Percentiles rank a stretch among this genome's conserved stretches.
Conservation (phyloP, 2,113 vertebrate genomes). For the Tupaia tana region DNA sequence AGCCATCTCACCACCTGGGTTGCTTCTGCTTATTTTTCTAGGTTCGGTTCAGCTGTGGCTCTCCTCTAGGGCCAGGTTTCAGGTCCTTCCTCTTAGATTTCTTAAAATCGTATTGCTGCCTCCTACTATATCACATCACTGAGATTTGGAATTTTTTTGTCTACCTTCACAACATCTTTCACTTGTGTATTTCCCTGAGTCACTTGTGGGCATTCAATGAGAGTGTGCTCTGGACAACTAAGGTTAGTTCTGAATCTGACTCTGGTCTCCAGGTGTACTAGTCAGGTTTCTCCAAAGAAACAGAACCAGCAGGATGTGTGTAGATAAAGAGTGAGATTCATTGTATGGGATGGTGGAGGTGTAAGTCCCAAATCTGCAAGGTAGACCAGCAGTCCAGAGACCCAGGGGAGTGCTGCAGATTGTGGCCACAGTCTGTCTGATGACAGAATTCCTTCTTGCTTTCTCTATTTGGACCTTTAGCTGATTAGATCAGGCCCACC, state of each 20-base stretch:
- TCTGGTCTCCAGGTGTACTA: background rate
- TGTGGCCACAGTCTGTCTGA: too few species aligned
- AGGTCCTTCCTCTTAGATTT: rapidly evolving
- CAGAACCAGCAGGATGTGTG: background rate
- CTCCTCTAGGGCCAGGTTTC: background rate
- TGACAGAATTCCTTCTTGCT: background rate
- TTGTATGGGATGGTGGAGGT: background rate
- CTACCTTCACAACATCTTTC: background rate
- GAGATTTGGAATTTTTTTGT: background rate
- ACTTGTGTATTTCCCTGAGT: background rate
- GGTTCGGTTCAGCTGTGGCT: background rate
- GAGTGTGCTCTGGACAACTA: background rate
- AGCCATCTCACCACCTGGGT: rapidly evolving
- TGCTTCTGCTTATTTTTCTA: background rate
- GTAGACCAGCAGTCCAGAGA: background rate
- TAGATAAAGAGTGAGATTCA: background rate
- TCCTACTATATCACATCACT: rapidly evolving
- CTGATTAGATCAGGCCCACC: background rate
- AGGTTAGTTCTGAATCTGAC: background rate
- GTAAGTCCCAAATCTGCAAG: background rate
- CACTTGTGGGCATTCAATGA: background rate
- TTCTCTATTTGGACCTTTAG: background rate
- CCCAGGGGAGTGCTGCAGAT: background rate
- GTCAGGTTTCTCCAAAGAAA: background rate
- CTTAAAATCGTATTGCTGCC: rapidly evolving